These are phyloP conservation scores for Melolontha melolontha DNA, from an alignment of 2,888 invertebrate genomes.

Conservation along the genomic window DNA sequence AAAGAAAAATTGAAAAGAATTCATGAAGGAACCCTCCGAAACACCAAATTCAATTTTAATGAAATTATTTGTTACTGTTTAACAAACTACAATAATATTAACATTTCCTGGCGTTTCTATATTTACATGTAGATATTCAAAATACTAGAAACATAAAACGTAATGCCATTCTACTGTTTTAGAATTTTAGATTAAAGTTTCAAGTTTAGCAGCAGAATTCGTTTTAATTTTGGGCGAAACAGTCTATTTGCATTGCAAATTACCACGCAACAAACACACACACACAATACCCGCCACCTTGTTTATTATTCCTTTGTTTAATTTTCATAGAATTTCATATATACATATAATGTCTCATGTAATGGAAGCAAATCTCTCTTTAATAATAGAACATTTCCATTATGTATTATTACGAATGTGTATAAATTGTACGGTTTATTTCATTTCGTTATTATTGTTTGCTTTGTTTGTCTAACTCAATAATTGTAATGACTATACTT, in stretches of 20 bases:
- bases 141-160: neutral
- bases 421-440: no score
- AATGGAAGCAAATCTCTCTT: conserved; percentile 18
- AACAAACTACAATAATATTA: no score
- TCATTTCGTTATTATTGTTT: no score
- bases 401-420: no score
- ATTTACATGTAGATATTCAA: neutral
- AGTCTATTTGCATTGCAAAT: conserved; percentile 28
- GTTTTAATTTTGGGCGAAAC: conserved; percentile 19
- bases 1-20: no score
- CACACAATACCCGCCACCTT: neutral
- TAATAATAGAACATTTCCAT: conserved; percentile 2
- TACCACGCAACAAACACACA: neutral
- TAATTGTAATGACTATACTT: no score
- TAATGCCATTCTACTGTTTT: conserved; percentile 3
- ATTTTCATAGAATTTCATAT: conserved; percentile 19
- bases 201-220: conserved; percentile 1
- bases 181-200: conserved; percentile 22
- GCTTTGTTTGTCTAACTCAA: no score
- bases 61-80: no score
- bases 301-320: conserved; percentile 22
- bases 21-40: no score
- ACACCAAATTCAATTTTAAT: no score
- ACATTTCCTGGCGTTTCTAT: no score
- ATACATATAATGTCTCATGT: conserved; percentile 1